Evolutionary conservation across 2,797 vertebrate species (phyloP), one percentile per base, ranked within the genome.

Genomic region (Hoplostethus mediterraneus): DNA sequence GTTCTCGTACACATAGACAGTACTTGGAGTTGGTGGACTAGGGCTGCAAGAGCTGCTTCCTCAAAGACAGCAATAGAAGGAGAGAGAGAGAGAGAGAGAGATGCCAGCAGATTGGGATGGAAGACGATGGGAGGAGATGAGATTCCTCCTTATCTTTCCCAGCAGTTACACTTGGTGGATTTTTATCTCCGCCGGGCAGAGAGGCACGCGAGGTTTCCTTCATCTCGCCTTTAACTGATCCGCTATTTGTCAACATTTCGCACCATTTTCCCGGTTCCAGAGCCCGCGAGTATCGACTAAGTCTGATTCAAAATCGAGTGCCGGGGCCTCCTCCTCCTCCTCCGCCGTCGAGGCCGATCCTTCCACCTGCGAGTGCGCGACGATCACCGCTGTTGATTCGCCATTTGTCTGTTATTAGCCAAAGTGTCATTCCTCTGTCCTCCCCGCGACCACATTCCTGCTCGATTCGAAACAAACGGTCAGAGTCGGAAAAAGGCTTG

Each of bases 211-310:
- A 89, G 83, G 67, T 71, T 81, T 13, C 65, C 87, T 85, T 91
- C 84, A 88, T 90, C 84, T 75, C 47, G 72, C 77, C 61, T 82
- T 83, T 81, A 82, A 88, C 88, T 90, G 85, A 91, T 91, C 84
- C 91, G 87, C 79, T 86, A 75, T 91, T 90, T 92, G 88, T 90
- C 87, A 90, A 90, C 85, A 88, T 90, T 88, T 87, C 86, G 80
- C 81, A 88, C 76, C 67, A 79, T 73, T 81, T 74, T 67, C 62
- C 68, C 25, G 21, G 73, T 79, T 79, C 55, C 62, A 75, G 77
- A 71, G 74, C 82, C 65, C 79, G 72, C 48, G 71, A 81, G 85
- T 83, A 87, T 90, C 82, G 87, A 91, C 89, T 76, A 81, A 80
- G 73, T 72, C 65, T 12, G 73, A 78, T 73, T 81, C 72, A 53